Base-by-base conservation (phyloP, 2,797 vertebrate species). In the Synanceia verrucosa region DNA sequence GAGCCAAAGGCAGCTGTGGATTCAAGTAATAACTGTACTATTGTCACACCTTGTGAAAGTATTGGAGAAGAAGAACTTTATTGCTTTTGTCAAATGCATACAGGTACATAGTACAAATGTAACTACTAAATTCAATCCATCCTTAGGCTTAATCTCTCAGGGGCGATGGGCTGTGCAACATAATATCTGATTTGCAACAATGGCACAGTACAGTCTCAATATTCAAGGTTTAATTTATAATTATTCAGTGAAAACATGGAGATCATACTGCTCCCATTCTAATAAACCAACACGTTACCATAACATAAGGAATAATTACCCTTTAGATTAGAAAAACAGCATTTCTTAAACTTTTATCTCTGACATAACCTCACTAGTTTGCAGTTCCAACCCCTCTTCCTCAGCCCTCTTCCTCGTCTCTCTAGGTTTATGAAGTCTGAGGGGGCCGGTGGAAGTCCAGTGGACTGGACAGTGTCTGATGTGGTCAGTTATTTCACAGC, bases 391-490 rank as follows among this genome's bases (percentile, higher is more conserved):
- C 2, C 3, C 34, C 44, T 26, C 39, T 47, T 50, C 39, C 9
- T 5, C 36, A 26, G 16, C 21, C 29, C 10, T 65, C 13, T 53
- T 43, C 12, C 44, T 63, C 16, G 11, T 61, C 57, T 72, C 47
- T 72, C 6, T 60, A 95, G 94, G 31, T 85, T 84, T 19, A 65
- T 93, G 55, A 94, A 93, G 83, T 90, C 87, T 13, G 95, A 95
- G 84, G 93, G 86, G 31, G 9, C 9, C 14, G 69, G 64, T 16
- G 74, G 93, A 7, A 95, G 93, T 60, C 95, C 94, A 0, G 88
- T 95, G 60, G 94, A 96, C 79, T 97, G 96, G 96, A 96, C 94
- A 0, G 95, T 97, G 64, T 93, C 94, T 33, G 96, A 97, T 4
- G 96, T 97, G 70, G 96, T 95, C 65, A 93, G 92, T 67, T 97